Evolutionary conservation across 2,888 invertebrate genomes (phyloP).

Genomic region (Bugula neritina): DNA sequence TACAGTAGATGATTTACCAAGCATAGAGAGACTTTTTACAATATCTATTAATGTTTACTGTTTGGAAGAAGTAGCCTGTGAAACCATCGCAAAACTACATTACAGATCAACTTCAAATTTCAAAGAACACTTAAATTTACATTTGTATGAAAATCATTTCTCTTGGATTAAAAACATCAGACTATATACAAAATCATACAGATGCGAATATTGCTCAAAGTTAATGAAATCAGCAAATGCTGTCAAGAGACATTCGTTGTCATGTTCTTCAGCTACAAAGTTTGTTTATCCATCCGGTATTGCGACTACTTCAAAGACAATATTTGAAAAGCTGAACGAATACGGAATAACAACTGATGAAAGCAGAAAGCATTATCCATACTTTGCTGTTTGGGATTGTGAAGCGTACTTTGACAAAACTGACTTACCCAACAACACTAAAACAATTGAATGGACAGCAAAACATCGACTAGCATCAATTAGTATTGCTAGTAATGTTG

Average conservation of each 20-base stretch:
- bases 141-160: conserved; percentile 1
- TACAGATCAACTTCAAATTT: not conserved
- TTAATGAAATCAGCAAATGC: not conserved
- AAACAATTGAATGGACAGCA: conserved; percentile 9
- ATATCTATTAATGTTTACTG: conserved; percentile 1
- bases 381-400: not conserved
- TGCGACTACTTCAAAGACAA: not conserved
- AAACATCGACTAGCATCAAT: not conserved
- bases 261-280: not conserved
- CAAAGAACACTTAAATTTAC: not conserved
- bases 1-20: not conserved
- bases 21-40: not conserved
- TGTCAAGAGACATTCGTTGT: not conserved
- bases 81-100: not conserved
- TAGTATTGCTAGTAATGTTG: conserved; percentile 7
- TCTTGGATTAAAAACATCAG: conserved; percentile 20
- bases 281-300: not conserved
- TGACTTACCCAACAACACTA: not conserved
- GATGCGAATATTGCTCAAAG: conserved; percentile 3
- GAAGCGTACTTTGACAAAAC: conserved; percentile 15
- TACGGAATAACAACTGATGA: conserved; percentile 2
- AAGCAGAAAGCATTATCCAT: conserved; percentile 3
- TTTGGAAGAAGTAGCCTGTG: not conserved
- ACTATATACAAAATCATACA: conserved; percentile 11
- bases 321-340: conserved; percentile 1